These are phyloP conservation scores for Tupaia chinensis DNA, from an alignment of 2,113 vertebrate genomes.

Conservation along the genomic window DNA sequence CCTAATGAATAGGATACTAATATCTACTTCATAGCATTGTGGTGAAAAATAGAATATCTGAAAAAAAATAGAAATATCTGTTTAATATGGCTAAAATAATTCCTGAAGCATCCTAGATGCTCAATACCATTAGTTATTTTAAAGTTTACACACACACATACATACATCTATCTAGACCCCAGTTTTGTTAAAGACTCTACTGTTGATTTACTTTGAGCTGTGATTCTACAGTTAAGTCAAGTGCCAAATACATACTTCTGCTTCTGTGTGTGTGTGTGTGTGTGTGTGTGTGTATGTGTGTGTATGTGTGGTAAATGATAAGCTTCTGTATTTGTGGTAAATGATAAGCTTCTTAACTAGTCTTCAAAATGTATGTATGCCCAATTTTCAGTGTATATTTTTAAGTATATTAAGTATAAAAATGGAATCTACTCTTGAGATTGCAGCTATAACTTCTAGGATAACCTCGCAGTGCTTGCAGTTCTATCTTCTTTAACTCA, in stretches of 20 bases:
- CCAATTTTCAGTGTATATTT: not conserved
- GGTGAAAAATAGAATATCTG: not conserved
- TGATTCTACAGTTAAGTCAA: not conserved
- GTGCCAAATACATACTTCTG: not conserved
- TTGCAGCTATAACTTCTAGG: not conserved
- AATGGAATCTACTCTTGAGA: not conserved
- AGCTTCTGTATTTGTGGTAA: not conserved
- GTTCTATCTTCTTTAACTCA: not conserved
- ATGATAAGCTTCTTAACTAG: not conserved
- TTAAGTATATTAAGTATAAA: not conserved
- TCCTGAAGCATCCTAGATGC: not conserved
- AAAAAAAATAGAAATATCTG: conserved; percentile 3
- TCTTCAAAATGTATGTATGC: not conserved
- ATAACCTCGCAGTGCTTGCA: not conserved
- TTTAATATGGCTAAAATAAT: not conserved
- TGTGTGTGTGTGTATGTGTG: not conserved
- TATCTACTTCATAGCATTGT: not conserved
- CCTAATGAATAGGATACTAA: not conserved
- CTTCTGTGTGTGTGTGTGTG: not conserved
- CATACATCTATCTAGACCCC: not conserved
- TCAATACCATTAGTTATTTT: not conserved
- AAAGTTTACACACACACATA: not conserved
- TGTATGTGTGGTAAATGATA: too few relatives aligned
- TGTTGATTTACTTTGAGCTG: not conserved
- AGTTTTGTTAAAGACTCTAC: not conserved